Base-by-base conservation (phyloP, 92 coral and sea anemone species). In the Zoanthus sociatus region DNA sequence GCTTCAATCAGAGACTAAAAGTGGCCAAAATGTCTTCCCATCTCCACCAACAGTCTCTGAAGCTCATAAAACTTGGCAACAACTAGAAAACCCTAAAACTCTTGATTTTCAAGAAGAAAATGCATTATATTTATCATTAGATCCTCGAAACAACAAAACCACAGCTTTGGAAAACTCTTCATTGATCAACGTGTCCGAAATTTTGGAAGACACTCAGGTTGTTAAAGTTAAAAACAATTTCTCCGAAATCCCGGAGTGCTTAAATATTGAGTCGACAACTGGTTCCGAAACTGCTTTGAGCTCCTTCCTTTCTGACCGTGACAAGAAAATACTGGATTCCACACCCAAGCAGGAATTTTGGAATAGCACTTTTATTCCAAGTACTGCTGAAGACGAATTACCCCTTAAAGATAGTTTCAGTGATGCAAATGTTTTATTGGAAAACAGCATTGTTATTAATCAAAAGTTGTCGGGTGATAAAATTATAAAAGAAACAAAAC, bases 141-240 rank as follows among this genome's bases (percentile, higher is more conserved):
- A 51, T 81, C 18, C 74, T 16, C 33, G 44, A 42, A 81, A 46
- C 60, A 66, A 32, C 46, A 61, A 48, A 7, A 70, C 44, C 20
- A 42, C 56, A 45, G 58, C 17, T 45, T 37, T 31, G 64, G 61
- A 45, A 45, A 58, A 42, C 5, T 7, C 70, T 66, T 11, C 75
- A 9, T 45, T 70, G 58, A 53, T 64, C 21, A 74, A 81, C 31
- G 75, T 81, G 10, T 81, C 46, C 64, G 61, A 42, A 66, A 66
- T 44, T 17, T 73, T 46, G 9, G 70, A 81, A 7, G 46, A 78
- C 0, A 7, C 66, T 0, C 31, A 63, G 56, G 46, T 15, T 0
- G 6, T 17, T 10, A 60, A 46, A 44, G 61, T 66, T 81, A 42
- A 63, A 64, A 66, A 64, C 11, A 51, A 81, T 17, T 21, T 3